Conservation (phyloP, 2,888 invertebrate species). For the Phortica okadai region DNA sequence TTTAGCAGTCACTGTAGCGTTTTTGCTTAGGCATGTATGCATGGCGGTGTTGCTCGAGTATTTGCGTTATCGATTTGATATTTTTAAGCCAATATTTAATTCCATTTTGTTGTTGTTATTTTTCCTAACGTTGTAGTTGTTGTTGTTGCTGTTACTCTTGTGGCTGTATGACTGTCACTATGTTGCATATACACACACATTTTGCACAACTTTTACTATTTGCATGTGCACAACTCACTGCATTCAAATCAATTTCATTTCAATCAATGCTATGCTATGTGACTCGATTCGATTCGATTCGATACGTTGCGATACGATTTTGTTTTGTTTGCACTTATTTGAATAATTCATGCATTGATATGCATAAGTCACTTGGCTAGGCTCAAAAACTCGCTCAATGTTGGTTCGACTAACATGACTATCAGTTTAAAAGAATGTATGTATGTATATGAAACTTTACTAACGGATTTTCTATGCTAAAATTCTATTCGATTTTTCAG, state of each 20-base stretch:
- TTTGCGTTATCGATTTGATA: conserved; percentile 56
- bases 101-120: conserved; percentile 24
- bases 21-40: conserved; percentile 18
- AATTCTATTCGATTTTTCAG: conserved; percentile 24
- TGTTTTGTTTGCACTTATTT: conserved; percentile 51
- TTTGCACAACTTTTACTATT: not conserved
- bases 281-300: conserved; percentile 39
- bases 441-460: conserved; percentile 9
- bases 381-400: not conserved
- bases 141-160: not conserved
- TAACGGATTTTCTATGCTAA: not conserved
- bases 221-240: not conserved
- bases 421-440: not conserved
- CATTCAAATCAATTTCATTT: not conserved
- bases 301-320: conserved; percentile 52
- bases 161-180: conserved; percentile 7
- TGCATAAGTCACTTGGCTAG: conserved; percentile 61
- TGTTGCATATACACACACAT: conserved; percentile 41
- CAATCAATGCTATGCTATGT: conserved; percentile 45
- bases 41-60: conserved; percentile 43
- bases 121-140: not conserved
- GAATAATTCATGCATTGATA: conserved; percentile 67
- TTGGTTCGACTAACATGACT: conserved; percentile 36
- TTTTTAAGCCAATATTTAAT: conserved; percentile 33
- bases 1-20: not conserved